Conservation (phyloP, 2,888 invertebrate species). For the Drosophila neotestacea region DNA sequence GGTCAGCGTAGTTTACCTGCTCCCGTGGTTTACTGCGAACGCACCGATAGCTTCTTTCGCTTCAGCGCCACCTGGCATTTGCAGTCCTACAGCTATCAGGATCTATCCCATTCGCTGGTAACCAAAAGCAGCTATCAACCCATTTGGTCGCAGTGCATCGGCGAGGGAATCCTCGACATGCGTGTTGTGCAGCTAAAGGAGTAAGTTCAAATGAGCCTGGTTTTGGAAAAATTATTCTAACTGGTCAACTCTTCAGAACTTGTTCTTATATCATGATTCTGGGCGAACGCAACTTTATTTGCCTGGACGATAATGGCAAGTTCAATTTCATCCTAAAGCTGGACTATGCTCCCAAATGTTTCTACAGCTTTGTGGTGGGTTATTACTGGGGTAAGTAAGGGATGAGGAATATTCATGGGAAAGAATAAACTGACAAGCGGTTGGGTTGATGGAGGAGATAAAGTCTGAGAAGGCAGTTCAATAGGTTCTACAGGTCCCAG, state of each 20-base stretch:
- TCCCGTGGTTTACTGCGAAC: conserved; percentile 92
- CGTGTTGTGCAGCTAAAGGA: conserved; percentile 84
- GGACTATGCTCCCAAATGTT: conserved; percentile 93
- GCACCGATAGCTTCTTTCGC: conserved; percentile 94
- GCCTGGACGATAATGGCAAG: conserved; percentile 91
- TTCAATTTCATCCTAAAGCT: conserved; percentile 93
- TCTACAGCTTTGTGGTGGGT: conserved; percentile 90
- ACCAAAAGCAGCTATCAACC: conserved; percentile 86
- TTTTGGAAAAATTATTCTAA: not conserved
- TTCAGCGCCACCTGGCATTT: conserved; percentile 92
- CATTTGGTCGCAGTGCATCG: conserved; percentile 88
- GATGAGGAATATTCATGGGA: not conserved
- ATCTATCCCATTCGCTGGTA: conserved; percentile 90
- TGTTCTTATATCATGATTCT: conserved; percentile 91
- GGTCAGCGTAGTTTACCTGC: conserved; percentile 89
- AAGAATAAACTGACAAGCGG: no score
- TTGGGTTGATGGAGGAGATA: no score
- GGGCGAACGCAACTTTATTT: conserved; percentile 94
- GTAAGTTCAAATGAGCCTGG: conserved; percentile 63
- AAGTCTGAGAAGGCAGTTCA: no score
- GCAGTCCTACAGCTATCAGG: conserved; percentile 94
- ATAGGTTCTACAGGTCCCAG: no score
- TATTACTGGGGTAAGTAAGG: conserved; percentile 88
- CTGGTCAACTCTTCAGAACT: conserved; percentile 85
- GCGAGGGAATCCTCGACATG: conserved; percentile 87